Conservation (phyloP, 2,888 invertebrate species). For the Tachina fera region DNA sequence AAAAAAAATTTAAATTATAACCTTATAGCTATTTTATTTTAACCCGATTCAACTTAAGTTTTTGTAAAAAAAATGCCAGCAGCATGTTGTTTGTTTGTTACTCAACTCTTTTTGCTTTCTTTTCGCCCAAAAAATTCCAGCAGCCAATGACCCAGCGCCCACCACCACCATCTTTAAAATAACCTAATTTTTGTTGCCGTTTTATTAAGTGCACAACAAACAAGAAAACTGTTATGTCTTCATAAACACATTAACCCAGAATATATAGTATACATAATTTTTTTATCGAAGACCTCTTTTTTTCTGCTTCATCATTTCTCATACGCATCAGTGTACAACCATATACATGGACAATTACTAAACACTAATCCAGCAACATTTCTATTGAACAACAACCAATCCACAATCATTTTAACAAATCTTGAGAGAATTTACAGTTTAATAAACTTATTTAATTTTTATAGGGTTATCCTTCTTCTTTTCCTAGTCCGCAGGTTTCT, state of each 20-base stretch:
- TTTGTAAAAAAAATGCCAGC: neutral
- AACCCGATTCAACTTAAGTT: neutral
- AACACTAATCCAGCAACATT: slow-evolving; percentile 37
- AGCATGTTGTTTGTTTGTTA: neutral
- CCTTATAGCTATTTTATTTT: too few species aligned
- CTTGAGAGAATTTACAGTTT: slow-evolving; percentile 66
- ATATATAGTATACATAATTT: neutral
- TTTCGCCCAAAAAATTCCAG: slow-evolving; percentile 9
- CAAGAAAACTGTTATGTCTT: slow-evolving; percentile 65
- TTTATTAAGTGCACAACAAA: slow-evolving; percentile 32
- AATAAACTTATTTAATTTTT: slow-evolving; percentile 45
- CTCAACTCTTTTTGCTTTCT: neutral
- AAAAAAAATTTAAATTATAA: too few species aligned
- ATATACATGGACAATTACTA: slow-evolving; percentile 19
- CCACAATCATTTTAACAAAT: slow-evolving; percentile 55
- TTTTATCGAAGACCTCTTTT: slow-evolving; percentile 49
- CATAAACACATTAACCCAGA: slow-evolving; percentile 71
- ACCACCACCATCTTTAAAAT: slow-evolving; percentile 24
- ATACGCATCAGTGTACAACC: slow-evolving; percentile 2
- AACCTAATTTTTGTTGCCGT: slow-evolving; percentile 23
- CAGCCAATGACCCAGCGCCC: slow-evolving; percentile 4
- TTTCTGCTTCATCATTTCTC: slow-evolving; percentile 40
- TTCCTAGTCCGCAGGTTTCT: too few species aligned
- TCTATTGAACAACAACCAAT: slow-evolving; percentile 39
- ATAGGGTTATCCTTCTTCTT: neutral